Evolutionary conservation across 92 coral and sea anemone species (phyloP).

Genomic region (Siderastrea siderea): DNA sequence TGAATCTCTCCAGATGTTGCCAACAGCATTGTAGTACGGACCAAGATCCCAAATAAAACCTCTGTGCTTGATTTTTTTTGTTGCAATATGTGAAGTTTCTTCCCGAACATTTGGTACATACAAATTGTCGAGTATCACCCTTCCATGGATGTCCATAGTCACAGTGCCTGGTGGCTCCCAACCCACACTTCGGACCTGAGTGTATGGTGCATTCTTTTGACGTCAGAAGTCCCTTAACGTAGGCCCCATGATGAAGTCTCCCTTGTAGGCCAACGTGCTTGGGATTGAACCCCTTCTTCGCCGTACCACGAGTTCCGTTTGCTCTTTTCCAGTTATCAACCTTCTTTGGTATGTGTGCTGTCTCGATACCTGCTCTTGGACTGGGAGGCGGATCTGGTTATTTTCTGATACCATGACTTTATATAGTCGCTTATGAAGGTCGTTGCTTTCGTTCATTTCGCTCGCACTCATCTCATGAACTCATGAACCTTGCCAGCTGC

Average conservation of each 20-base stretch:
- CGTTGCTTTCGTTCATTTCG: background rate
- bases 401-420: background rate
- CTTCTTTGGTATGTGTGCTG: slow-evolving; percentile 53
- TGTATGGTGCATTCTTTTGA: slow-evolving; percentile 58
- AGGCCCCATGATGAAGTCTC: slow-evolving; percentile 66
- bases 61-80: slow-evolving; percentile 29
- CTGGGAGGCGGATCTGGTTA: background rate
- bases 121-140: slow-evolving; percentile 60
- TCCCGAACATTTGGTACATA: slow-evolving; percentile 54
- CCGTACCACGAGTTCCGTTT: slow-evolving; percentile 18
- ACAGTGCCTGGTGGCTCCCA: slow-evolving; percentile 22
- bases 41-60: slow-evolving; percentile 40
- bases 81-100: too few relatives aligned
- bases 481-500: slow-evolving; percentile 76
- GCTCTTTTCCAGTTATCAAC: slow-evolving; percentile 56
- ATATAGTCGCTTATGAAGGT: slow-evolving; percentile 6
- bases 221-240: slow-evolving; percentile 40
- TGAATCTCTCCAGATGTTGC: slow-evolving; percentile 28
- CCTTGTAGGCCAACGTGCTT: slow-evolving; percentile 24
- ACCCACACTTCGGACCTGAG: background rate
- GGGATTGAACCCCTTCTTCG: slow-evolving; percentile 6
- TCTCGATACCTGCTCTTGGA: slow-evolving; percentile 56
- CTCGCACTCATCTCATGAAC: slow-evolving; percentile 65
- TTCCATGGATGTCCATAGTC: slow-evolving; percentile 64
- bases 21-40: slow-evolving; percentile 18